phyloP scores from a whole-genome alignment of 2,888 invertebrate genomes.

The Plebejus melissa region DNA sequence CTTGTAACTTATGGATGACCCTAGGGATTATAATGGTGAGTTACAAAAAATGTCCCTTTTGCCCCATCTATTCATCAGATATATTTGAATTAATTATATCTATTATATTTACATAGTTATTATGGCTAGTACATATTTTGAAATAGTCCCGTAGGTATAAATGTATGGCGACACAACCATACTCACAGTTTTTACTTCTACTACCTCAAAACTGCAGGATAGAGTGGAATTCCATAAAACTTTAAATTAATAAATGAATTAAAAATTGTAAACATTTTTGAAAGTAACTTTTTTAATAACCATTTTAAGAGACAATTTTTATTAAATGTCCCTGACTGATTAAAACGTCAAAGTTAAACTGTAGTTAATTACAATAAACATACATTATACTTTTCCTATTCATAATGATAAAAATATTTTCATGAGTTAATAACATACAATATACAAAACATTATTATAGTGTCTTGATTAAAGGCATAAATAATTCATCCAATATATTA shows the following conservation, averaged over 20 bases:
- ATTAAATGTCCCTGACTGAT: no score
- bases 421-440: neutral
- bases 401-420: neutral
- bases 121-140: neutral
- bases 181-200: neutral
- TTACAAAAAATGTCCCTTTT: neutral
- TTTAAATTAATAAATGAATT: no score
- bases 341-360: no score
- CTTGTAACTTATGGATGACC: neutral
- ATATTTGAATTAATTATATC: neutral
- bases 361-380: no score
- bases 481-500: neutral
- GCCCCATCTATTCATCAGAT: neutral
- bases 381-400: neutral
- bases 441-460: neutral
- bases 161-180: neutral
- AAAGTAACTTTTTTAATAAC: no score
- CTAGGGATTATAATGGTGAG: no score
- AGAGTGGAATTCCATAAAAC: no score
- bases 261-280: no score
- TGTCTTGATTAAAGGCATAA: neutral
- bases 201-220: neutral
- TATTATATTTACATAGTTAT: conserved; percentile 13
- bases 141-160: neutral
- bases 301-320: no score